phyloP scores from a whole-genome alignment of 30 jellyfish, hydroid and myxozoan species.

The Aurelia sp. region DNA sequence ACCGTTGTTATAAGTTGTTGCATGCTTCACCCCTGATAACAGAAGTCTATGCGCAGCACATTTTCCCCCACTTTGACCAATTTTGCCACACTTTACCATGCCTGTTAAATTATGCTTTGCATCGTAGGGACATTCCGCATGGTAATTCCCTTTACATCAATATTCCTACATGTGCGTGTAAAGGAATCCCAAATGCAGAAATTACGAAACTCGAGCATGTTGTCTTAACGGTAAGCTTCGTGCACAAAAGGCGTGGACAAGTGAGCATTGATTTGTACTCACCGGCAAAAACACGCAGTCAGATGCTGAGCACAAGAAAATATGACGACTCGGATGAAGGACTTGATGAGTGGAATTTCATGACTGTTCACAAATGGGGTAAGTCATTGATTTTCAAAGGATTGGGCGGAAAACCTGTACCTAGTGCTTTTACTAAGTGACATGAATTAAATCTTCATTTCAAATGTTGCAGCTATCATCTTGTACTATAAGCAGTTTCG shows the following conservation, averaged over 20 bases:
- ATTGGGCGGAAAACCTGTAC: too few species aligned
- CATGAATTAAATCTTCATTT: too few species aligned
- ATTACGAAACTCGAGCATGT: slow-evolving; percentile 96
- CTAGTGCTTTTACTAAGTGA: too few species aligned
- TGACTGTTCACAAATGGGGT: slow-evolving; percentile 99
- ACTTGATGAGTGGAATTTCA: slow-evolving; percentile 99
- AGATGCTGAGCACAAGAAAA: slow-evolving; percentile 97
- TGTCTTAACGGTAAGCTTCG: slow-evolving; percentile 96
- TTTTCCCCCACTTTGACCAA: too few species aligned
- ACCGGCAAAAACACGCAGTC: slow-evolving; percentile 97
- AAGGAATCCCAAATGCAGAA: slow-evolving; percentile 73
- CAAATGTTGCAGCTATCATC: too few species aligned
- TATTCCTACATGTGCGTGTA: slow-evolving; percentile 98
- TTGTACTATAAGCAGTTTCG: too few species aligned
- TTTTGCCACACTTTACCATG: too few species aligned
- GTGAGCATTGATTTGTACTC: slow-evolving; percentile 95
- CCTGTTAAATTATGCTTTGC: too few species aligned
- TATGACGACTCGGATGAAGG: slow-evolving; percentile 99
- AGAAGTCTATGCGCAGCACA: too few species aligned
- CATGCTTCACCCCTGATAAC: too few species aligned
- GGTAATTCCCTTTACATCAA: slow-evolving; percentile 79
- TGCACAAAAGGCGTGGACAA: slow-evolving; percentile 97
- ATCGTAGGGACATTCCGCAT: slow-evolving; percentile 90
- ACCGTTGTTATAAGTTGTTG: too few species aligned
- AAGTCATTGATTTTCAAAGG: slow-evolving; percentile 4